These are phyloP conservation scores for Thamnophis sirtalis DNA, from an alignment of 2,113 vertebrate species.

Conservation along the genomic window DNA sequence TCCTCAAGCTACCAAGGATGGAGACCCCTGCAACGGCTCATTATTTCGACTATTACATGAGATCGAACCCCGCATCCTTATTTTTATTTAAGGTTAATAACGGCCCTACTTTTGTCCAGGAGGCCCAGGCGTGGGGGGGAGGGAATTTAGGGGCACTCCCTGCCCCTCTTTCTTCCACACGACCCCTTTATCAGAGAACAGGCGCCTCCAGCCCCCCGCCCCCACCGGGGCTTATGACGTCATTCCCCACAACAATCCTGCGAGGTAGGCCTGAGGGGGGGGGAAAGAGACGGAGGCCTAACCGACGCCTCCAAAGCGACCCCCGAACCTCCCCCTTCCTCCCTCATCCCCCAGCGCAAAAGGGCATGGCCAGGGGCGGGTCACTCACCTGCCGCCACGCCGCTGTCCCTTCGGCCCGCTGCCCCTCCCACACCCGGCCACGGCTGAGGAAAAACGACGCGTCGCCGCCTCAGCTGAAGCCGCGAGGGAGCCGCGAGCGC, in stretches of 20 bases:
- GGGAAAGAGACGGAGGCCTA: background rate
- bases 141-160: too few species aligned
- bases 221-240: background rate
- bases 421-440: background rate
- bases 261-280: background rate
- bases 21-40: too few species aligned
- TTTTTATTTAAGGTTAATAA: too few species aligned
- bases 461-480: background rate
- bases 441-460: background rate
- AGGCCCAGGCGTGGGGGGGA: too few species aligned
- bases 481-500: background rate
- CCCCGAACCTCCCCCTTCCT: background rate
- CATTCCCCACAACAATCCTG: background rate
- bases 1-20: too few species aligned
- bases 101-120: too few species aligned
- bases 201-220: background rate
- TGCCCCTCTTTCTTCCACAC: background rate
- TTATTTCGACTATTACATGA: too few species aligned
- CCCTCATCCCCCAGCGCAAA: background rate
- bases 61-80: too few species aligned
- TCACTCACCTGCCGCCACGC: constrained; percentile 4
- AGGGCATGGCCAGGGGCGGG: background rate
- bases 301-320: background rate
- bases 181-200: background rate
- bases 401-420: background rate